These are phyloP conservation scores for Xyliphius kryptos DNA, from an alignment of 2,113 vertebrate species.

Conservation along the genomic window DNA sequence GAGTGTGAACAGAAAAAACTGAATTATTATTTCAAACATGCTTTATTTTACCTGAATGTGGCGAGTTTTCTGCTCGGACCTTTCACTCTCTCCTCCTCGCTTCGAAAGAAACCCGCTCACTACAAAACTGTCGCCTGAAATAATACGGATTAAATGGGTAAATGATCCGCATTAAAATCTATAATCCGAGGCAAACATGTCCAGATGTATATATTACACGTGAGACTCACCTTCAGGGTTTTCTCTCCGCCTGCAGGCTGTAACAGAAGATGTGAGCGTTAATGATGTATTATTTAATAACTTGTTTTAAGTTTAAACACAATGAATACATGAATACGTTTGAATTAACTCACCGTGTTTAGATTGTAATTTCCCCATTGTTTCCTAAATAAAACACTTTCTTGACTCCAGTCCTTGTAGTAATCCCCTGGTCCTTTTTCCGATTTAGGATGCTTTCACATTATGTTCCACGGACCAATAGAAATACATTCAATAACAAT, in stretches of 20 bases:
- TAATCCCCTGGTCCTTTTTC: not conserved
- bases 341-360: conserved; percentile 63
- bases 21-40: no score
- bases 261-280: conserved; percentile 4
- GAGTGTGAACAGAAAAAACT: no score
- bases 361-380: conserved; percentile 72
- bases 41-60: conserved; percentile 63
- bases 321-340: no score
- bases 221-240: conserved; percentile 67
- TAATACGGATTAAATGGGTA: not conserved
- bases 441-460: not conserved
- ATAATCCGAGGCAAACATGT: not conserved
- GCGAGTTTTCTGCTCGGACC: conserved; percentile 59
- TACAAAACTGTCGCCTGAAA: conserved; percentile 70
- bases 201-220: not conserved
- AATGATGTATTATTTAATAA: conserved; percentile 15
- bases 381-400: no score
- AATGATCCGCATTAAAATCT: not conserved
- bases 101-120: conserved; percentile 64
- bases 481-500: not conserved
- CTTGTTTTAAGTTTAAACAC: no score
- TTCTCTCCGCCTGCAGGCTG: conserved; percentile 70
- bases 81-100: conserved; percentile 65
- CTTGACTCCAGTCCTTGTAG: no score
- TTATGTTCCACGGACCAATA: not conserved